phyloP scores from a whole-genome alignment of 37 sponge, comb jelly and placozoan genomes.

The Halisarca cf. caerulea region DNA sequence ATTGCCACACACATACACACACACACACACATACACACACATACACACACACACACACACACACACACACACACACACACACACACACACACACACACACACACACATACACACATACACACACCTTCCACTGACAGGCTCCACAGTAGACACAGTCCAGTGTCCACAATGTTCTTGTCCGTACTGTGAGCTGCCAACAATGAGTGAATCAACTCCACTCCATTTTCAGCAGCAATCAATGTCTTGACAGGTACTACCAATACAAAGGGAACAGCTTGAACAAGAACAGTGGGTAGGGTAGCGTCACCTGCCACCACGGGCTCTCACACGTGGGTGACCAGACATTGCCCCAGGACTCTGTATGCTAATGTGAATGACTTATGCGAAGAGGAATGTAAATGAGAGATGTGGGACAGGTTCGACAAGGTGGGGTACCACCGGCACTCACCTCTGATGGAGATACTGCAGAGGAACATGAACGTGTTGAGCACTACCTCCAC shows the following conservation, averaged over 20 bases:
- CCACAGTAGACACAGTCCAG: conserved; percentile 75
- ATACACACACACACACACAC: no score
- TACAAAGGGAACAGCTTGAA: background rate
- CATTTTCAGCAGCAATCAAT: conserved; percentile 58
- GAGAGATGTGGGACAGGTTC: no score
- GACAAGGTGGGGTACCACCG: background rate
- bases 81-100: background rate
- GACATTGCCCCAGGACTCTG: no score
- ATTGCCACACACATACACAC: no score
- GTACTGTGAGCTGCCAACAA: conserved; percentile 48
- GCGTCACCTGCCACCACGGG: background rate
- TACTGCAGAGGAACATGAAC: conserved; percentile 68
- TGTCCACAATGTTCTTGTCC: conserved; percentile 48
- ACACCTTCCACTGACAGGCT: conserved; percentile 81
- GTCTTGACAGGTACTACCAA: conserved; percentile 25
- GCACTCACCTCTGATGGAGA: conserved; percentile 58
- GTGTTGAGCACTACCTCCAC: conserved; percentile 59
- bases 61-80: background rate
- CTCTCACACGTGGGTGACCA: no score
- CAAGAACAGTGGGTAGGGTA: background rate
- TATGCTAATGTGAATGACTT: background rate
- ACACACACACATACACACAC: no score
- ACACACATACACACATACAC: background rate
- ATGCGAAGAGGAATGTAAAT: background rate
- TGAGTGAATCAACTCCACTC: conserved; percentile 52